Base-by-base conservation (phyloP, 2,113 vertebrate genomes). In the Marmota monax region DNA sequence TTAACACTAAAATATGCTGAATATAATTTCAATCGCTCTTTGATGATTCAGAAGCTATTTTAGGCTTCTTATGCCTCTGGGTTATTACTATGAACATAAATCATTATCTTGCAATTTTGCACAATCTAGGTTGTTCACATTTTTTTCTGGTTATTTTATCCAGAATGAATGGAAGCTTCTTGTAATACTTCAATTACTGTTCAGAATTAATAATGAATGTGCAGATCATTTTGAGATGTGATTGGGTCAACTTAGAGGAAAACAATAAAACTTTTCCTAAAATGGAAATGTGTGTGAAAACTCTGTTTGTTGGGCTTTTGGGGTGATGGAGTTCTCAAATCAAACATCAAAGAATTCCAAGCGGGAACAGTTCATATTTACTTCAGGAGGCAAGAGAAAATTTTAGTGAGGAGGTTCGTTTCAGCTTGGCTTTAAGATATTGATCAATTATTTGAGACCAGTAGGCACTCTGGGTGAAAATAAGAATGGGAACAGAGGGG, bases 31-130 rank as follows among this genome's bases (percentile, higher is more conserved):
- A 94, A 90, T 86, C 84, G 95, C 87, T 86, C 79, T 96, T 92
- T 89, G 90, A 97, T 96, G 84, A 96, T 90, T 97, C 91, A 96
- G 84, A 84, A 92, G 34, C 76, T 95, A 96, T 97, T 96, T 96
- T 83, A 84, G 80, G 61, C 80, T 95, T 76, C 51, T 72, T 17
- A 29, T 25, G 74, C 90, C 76, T 97, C 72, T 93, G 87, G 51
- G 87, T 96, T 97, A 98, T 96, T 96, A 93, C 94, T 84, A 94
- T 79, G 92, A 97, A 76, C 87, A 79, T 65, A 84, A 97, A 83
- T 88, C 72, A 90, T 94, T 93, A 79, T 89, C 74, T 27, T 58
- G 39, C 25, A 73, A 53, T 97, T 92, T 76, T 88, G 65, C n/a
- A 88, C 48, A 34, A 29, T n/a, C 65, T 89, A 91, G 42, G 56